Percentiles rank a stretch among this genome's conserved stretches.
Conservation (phyloP, 2,113 vertebrate species). For the Xiphias gladius region DNA sequence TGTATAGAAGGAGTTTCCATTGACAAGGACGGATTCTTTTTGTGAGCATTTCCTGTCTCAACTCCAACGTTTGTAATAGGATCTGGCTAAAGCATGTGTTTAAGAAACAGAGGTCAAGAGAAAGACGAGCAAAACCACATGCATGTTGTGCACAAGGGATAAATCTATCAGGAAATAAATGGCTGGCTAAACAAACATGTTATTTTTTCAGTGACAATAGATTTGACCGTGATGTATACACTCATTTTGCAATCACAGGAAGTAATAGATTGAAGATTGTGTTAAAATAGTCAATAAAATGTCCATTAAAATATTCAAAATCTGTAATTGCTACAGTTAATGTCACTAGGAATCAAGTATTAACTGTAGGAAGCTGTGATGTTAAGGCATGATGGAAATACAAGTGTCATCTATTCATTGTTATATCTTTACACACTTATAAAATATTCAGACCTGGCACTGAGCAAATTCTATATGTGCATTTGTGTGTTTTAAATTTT, state of each 20-base stretch:
- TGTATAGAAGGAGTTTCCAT: slow-evolving; percentile 56
- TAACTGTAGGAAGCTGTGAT: background rate
- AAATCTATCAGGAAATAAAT: background rate
- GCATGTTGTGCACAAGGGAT: slow-evolving; percentile 1
- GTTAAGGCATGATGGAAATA: background rate
- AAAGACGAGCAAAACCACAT: slow-evolving; percentile 1
- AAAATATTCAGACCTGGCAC: background rate
- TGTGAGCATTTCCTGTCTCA: slow-evolving; percentile 61
- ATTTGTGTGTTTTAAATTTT: slow-evolving; percentile 28
- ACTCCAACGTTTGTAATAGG: slow-evolving; percentile 44
- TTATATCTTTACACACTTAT: background rate
- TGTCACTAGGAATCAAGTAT: background rate
- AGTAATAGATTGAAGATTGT: too few relatives aligned
- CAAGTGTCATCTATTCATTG: background rate
- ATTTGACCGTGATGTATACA: background rate
- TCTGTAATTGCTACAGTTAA: background rate
- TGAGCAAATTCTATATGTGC: background rate
- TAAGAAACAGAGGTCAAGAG: slow-evolving; percentile 29
- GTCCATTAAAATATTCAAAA: background rate
- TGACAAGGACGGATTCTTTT: slow-evolving; percentile 39
- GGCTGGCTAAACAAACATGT: background rate
- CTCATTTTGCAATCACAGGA: fast-evolving
- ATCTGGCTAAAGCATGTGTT: slow-evolving; percentile 31
- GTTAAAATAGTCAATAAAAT: background rate
- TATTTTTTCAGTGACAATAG: fast-evolving